phyloP scores from a whole-genome alignment of 37 sponge, comb jelly and placozoan genomes.

The Axinella damicornis region DNA sequence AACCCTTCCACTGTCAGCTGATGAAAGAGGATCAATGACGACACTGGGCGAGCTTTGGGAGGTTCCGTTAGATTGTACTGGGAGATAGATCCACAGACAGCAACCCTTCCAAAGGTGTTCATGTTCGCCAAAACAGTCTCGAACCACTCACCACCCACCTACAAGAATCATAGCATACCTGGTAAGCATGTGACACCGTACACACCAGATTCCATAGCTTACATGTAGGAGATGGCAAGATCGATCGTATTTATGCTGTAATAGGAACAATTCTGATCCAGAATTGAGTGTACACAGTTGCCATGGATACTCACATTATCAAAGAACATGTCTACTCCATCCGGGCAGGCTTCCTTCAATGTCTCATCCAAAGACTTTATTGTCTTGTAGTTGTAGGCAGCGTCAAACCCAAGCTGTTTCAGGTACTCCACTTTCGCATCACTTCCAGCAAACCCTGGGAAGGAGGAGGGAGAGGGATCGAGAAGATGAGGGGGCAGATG shows the following conservation, averaged over 20 bases:
- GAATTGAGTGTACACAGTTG: too few species aligned
- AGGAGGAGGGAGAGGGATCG: too few species aligned
- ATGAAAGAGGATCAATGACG: slow-evolving; percentile 48
- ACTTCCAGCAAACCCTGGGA: slow-evolving; percentile 80
- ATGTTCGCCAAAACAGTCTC: slow-evolving; percentile 71
- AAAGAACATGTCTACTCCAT: slow-evolving; percentile 90
- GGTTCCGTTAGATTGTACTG: slow-evolving; percentile 67
- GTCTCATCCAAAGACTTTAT: slow-evolving; percentile 59
- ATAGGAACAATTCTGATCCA: too few species aligned
- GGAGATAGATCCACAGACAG: slow-evolving; percentile 85
- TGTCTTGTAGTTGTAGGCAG: slow-evolving; percentile 93
- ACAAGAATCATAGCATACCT: too few species aligned
- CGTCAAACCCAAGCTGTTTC: slow-evolving; percentile 85
- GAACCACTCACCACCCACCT: slow-evolving; percentile 93
- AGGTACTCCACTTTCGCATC: slow-evolving; percentile 86
- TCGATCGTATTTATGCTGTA: too few species aligned
- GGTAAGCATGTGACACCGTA: too few species aligned
- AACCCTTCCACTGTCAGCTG: slow-evolving; percentile 84
- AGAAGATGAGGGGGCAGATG: too few species aligned
- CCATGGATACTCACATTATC: slow-evolving; percentile 78
- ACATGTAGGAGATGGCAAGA: too few species aligned
- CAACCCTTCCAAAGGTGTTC: slow-evolving; percentile 80
- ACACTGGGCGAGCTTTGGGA: background rate
- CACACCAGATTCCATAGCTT: too few species aligned
- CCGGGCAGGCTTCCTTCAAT: slow-evolving; percentile 82